Base-by-base conservation (phyloP, 2,888 invertebrate species). In the Lepidochitona cinerea region DNA sequence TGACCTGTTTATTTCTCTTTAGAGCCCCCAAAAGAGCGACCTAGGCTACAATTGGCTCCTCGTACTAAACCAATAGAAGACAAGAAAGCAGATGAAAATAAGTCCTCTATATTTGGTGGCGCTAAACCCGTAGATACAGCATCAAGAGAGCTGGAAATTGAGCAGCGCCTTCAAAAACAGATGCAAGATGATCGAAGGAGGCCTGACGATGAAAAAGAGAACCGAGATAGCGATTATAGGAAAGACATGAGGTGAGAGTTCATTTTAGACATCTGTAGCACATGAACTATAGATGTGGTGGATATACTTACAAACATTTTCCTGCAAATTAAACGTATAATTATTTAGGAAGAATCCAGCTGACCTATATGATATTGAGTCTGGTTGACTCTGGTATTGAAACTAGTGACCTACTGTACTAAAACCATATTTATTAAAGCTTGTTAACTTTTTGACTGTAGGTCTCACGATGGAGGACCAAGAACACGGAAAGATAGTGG, bases 41-140 rank as follows among this genome's bases (percentile, higher is more conserved):
- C 95, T 9, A 95, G 95, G 89, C 89, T 98, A 83, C 93, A 95
- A 79, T 92, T 98, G 75, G 93, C 94, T 75, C 97, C 97, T 12
- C 93, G 97, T 67, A 94, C 96, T 1, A 93, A 94, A 83, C 96
- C 96, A 0, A 91, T 93, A 37, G 95, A 94, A 5, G 67, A 71
- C 14, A 35, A 65, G 3, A 37, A 32, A 26, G 72, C 65, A 33
- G 14, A n/a, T 23, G 5, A 35, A 23, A 26, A 26, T 29, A 73
- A 80, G 3, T 93, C 94, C 66, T 95, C 90, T 23, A 97, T 98
- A 81, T 98, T 98, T 89, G 98, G 98, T n/a, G 95, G 94, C 37
- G 98, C 98, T 26, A 96, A 95, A 89, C 98, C 98, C 0, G 98
- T 98, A 0, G 97, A 98, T 89, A 98, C 98, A 1, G 94, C 96